Evolutionary conservation across 1,140 invertebrate genomes (phyloP).

Genomic region (Eufriesea mexicana): DNA sequence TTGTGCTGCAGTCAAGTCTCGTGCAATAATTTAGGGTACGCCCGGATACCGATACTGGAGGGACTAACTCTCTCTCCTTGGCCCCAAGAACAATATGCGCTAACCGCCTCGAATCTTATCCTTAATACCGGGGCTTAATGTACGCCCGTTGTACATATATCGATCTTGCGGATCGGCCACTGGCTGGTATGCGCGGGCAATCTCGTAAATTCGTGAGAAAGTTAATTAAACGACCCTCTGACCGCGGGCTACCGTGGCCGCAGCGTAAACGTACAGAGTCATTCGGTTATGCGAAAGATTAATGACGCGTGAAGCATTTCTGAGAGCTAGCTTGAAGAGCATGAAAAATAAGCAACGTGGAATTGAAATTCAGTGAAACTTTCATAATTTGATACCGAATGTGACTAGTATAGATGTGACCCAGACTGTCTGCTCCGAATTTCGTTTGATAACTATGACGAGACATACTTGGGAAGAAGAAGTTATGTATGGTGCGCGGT

Average conservation of each 20-base stretch:
- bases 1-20: constrained; percentile 45
- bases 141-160: constrained; percentile 44
- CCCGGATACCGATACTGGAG: constrained; percentile 61
- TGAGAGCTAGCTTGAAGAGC: background rate
- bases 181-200: constrained; percentile 36
- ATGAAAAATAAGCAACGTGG: background rate
- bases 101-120: constrained; percentile 63
- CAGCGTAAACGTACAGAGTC: constrained; percentile 20
- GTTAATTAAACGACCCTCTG: constrained; percentile 63
- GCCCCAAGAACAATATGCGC: constrained; percentile 64
- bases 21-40: constrained; percentile 65
- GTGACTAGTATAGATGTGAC: no score
- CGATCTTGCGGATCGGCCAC: constrained; percentile 59
- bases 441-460: no score
- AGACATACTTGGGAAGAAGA: no score
- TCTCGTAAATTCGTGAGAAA: constrained; percentile 58
- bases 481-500: no score
- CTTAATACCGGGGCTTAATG: constrained; percentile 63
- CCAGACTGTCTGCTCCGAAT: no score
- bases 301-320: constrained; percentile 8
- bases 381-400: no score
- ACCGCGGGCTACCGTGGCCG: constrained; percentile 16
- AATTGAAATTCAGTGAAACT: background rate
- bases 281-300: constrained; percentile 26
- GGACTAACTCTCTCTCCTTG: constrained; percentile 46